phyloP scores from a whole-genome alignment of 2,888 invertebrate species.

The Hydropsyche betteni region DNA sequence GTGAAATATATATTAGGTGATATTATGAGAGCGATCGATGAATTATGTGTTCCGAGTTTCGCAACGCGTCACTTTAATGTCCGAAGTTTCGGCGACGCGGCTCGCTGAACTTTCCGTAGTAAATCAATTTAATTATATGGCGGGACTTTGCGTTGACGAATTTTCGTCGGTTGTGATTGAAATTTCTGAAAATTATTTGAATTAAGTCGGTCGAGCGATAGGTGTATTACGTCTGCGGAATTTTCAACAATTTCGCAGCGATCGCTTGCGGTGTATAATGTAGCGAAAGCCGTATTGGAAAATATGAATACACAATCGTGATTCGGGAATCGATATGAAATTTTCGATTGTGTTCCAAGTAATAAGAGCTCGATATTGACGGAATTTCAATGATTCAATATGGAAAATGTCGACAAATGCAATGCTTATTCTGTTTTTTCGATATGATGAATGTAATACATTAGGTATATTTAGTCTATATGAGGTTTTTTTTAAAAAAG shows the following conservation, averaged over 20 bases:
- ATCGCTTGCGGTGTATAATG: neutral
- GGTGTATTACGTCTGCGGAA: neutral
- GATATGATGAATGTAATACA: no score
- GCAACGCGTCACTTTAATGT: constrained; percentile 24
- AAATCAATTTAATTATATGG: constrained; percentile 23
- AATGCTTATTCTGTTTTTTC: no score
- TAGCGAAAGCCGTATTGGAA: neutral
- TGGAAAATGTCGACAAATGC: no score
- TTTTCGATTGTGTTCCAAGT: no score
- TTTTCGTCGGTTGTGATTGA: constrained; percentile 8
- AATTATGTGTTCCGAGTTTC: neutral
- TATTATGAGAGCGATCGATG: constrained; percentile 11
- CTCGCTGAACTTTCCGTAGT: constrained; percentile 17
- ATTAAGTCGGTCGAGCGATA: no score
- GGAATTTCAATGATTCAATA: no score
- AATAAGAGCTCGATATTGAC: no score
- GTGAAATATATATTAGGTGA: neutral
- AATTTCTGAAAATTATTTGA: no score
- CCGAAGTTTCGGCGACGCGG: constrained; percentile 11
- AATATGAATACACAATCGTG: no score
- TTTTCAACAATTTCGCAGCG: neutral
- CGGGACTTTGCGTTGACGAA: neutral
- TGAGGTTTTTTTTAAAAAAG: no score
- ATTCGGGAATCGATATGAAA: no score
- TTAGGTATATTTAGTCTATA: no score